Conservation (phyloP, 37 sponge, comb jelly and placozoan species). For the Hexactinellida sp. region DNA sequence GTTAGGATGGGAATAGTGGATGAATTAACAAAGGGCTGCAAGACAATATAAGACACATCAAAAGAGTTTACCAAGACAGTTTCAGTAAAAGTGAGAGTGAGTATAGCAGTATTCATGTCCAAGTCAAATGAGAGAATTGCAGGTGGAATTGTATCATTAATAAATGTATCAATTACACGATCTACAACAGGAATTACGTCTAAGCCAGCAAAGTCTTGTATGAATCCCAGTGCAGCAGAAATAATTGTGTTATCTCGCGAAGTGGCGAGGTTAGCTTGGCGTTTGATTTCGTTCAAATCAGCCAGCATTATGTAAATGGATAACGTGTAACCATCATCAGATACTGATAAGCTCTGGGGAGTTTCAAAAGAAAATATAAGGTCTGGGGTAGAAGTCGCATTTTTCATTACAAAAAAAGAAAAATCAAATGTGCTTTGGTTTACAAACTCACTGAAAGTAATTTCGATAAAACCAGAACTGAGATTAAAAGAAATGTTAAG, state of each 20-base stretch:
- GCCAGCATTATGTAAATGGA: conserved; percentile 21
- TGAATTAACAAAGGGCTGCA: conserved; percentile 63
- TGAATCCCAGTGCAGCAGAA: conserved; percentile 24
- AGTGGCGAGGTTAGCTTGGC: conserved; percentile 30
- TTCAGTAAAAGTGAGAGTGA: conserved; percentile 45
- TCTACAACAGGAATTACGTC: neutral
- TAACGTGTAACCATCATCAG: conserved; percentile 46
- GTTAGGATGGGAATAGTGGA: conserved; percentile 23
- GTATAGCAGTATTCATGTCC: conserved; percentile 28
- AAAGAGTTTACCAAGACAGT: conserved; percentile 32
- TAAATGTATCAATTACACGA: conserved; percentile 16
- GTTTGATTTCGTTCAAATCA: conserved; percentile 45
- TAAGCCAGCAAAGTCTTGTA: conserved; percentile 53
- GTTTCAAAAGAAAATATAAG: conserved; percentile 22
- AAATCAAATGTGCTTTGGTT: conserved; percentile 33
- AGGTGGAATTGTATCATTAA: conserved; percentile 37
- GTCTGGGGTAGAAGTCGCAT: neutral
- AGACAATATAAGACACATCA: conserved; percentile 23
- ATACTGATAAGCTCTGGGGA: conserved; percentile 14
- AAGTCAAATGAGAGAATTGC: conserved; percentile 29
- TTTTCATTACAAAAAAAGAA: conserved; percentile 18
- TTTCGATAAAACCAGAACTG: conserved; percentile 25
- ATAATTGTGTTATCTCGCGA: conserved; percentile 33
- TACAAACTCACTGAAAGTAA: conserved; percentile 63
- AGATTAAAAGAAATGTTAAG: conserved; percentile 32